Base-by-base conservation (phyloP, 1,140 invertebrate genomes). In the Drosophila bifasciata region DNA sequence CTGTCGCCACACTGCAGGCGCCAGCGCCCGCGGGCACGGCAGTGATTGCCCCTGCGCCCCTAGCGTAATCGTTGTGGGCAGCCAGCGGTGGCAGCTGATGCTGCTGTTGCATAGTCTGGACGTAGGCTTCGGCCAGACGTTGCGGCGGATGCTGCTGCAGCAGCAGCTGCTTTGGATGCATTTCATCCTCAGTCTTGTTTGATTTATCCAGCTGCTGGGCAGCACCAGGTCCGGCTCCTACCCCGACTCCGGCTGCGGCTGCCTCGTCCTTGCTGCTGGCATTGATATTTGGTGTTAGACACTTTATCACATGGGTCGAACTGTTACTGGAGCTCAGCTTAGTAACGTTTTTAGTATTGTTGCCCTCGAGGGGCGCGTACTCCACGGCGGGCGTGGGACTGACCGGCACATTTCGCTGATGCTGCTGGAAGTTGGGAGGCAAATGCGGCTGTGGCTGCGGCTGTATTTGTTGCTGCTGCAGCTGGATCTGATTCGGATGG, bases 231-330 rank as follows among this genome's bases (percentile, higher is more conserved):
- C 58, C 41, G 49, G 46, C 28, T 60, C 45, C 58, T 59, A 56
- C 48, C 25, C 60, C 67, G 25, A 46, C 61, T 36, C 49, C 74
- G 56, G 44, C 61, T 50, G 63, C 55, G 19, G 43, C 58, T 41
- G 61, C 55, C 43, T 60, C 83, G 55, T 74, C 73, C 49, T 73
- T 89, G 72, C 73, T 69, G 79, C 77, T 90, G 79, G 79, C 71
- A 49, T 90, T 88, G 84, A 89, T 90, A 77, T 80, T 79, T 89
- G 88, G 89, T 91, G 89, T 91, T 91, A 81, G 49, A 91, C 89
- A 91, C 89, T 91, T 91, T 91, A 91, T 91, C 89, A 91, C 89
- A 91, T 88, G 80, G 72, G 78, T 79, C 80, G 89, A 83, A 74
- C 78, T 85, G 84, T 91, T 91, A 84, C 79, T 91, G 78, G 76